Percentiles rank a stretch among this genome's conserved stretches.
Evolutionary conservation across 1,140 invertebrate species (phyloP).

Genomic region (Pygmarrhopalites habei): DNA sequence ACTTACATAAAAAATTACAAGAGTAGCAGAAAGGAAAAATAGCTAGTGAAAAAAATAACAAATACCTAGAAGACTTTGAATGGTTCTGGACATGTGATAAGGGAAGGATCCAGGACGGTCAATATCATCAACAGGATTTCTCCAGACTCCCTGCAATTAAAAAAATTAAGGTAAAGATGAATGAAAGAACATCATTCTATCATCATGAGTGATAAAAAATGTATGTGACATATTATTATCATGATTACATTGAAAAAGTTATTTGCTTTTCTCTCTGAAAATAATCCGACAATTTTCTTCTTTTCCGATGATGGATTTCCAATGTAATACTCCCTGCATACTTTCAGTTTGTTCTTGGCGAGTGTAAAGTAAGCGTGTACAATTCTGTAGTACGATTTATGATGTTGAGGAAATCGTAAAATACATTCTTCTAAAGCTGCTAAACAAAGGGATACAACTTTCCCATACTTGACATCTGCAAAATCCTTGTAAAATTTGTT

Average conservation of each 20-base stretch:
- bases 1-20: no score
- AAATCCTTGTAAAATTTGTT: slow-evolving; percentile 23
- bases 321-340: slow-evolving; percentile 62
- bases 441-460: slow-evolving; percentile 54
- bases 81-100: slow-evolving; percentile 78
- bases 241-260: slow-evolving; percentile 81
- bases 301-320: slow-evolving; percentile 51
- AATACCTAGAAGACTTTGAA: slow-evolving; percentile 66
- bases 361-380: slow-evolving; percentile 76
- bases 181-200: slow-evolving; percentile 1
- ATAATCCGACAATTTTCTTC: slow-evolving; percentile 62
- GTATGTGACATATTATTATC: not conserved
- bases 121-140: slow-evolving; percentile 79
- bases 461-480: slow-evolving; percentile 23
- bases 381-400: slow-evolving; percentile 82
- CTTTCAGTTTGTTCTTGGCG: slow-evolving; percentile 56
- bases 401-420: slow-evolving; percentile 78
- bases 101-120: slow-evolving; percentile 86
- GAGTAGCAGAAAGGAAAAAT: no score
- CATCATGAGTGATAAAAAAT: no score
- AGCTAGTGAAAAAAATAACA: no score
- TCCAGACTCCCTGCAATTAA: slow-evolving; percentile 69
- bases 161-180: slow-evolving; percentile 6
- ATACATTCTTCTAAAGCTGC: slow-evolving; percentile 75
- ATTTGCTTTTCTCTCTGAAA: slow-evolving; percentile 68